Evolutionary conservation across 2,797 vertebrate species (phyloP).

Genomic region (Coregonus sp.): DNA sequence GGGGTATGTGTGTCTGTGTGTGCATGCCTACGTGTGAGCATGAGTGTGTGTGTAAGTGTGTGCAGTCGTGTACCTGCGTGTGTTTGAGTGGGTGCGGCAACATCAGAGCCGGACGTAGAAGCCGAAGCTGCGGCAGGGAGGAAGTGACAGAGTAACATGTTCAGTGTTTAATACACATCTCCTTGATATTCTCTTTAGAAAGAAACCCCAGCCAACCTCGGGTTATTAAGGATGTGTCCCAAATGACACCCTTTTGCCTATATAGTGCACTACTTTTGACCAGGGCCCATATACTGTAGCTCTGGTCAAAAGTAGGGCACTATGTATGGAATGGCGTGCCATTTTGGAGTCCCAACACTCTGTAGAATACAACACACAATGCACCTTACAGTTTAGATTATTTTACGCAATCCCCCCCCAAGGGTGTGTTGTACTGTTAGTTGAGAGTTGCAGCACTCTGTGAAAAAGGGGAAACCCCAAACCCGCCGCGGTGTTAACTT

Average conservation of each 20-base stretch:
- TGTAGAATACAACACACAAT: slow-evolving; percentile 67
- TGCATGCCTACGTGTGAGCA: not conserved
- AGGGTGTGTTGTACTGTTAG: slow-evolving; percentile 59
- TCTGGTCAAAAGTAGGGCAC: too few relatives aligned
- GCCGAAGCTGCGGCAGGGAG: slow-evolving; percentile 14
- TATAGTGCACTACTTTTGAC: too few relatives aligned
- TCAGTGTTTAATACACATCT: slow-evolving; percentile 62
- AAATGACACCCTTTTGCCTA: not conserved
- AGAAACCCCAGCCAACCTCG: slow-evolving; percentile 55
- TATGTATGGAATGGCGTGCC: too few relatives aligned
- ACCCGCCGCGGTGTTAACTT: slow-evolving; percentile 51
- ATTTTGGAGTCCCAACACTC: slow-evolving; percentile 40
- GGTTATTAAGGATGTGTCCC: slow-evolving; percentile 54
- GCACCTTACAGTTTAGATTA: slow-evolving; percentile 61
- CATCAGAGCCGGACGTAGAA: slow-evolving; percentile 47
- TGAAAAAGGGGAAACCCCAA: slow-evolving; percentile 60
- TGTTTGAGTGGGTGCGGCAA: slow-evolving; percentile 22
- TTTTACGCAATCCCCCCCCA: slow-evolving; percentile 22
- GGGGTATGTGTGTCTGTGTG: not conserved
- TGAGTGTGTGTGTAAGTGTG: not conserved
- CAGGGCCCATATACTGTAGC: too few relatives aligned
- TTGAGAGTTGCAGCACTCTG: slow-evolving; percentile 44
- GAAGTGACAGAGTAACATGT: slow-evolving; percentile 53
- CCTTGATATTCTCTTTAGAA: slow-evolving; percentile 71
- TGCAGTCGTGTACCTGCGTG: slow-evolving; percentile 15